Conservation (phyloP, 2,797 vertebrate species). For the Enteromius radiatus region DNA sequence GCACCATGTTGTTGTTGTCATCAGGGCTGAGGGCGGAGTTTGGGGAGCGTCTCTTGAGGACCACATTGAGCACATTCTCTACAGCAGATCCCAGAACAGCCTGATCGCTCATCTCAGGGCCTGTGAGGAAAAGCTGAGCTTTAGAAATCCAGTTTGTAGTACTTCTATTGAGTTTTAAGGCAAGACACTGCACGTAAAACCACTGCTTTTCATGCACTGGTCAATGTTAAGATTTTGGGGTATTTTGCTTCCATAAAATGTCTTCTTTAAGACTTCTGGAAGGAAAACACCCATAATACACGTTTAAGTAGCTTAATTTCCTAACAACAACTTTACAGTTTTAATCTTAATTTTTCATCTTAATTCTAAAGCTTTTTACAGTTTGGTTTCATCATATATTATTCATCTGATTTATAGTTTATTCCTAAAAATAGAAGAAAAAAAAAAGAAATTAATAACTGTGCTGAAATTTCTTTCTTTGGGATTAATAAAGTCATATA, state of each 20-base stretch:
- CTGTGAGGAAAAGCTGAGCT: constrained; percentile 65
- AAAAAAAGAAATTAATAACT: no score
- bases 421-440: neutral
- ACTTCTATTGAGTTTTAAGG: neutral
- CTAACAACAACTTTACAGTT: neutral
- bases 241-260: neutral
- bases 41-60: constrained; percentile 50
- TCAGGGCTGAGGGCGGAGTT: constrained; percentile 36
- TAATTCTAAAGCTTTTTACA: neutral
- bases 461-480: no score
- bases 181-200: neutral
- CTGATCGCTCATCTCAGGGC: constrained; percentile 17
- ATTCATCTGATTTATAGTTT: neutral
- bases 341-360: no score
- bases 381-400: neutral
- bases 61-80: constrained; percentile 74
- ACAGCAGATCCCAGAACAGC: constrained; percentile 62
- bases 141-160: neutral
- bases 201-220: neutral
- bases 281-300: neutral
- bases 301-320: neutral
- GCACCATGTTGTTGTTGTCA: constrained; percentile 70
- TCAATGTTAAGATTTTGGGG: neutral
- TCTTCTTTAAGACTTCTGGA: neutral
- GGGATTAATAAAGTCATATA: no score